Conservation (phyloP, 2,113 vertebrate genomes). For the Pseudorectes ferrugineus region DNA sequence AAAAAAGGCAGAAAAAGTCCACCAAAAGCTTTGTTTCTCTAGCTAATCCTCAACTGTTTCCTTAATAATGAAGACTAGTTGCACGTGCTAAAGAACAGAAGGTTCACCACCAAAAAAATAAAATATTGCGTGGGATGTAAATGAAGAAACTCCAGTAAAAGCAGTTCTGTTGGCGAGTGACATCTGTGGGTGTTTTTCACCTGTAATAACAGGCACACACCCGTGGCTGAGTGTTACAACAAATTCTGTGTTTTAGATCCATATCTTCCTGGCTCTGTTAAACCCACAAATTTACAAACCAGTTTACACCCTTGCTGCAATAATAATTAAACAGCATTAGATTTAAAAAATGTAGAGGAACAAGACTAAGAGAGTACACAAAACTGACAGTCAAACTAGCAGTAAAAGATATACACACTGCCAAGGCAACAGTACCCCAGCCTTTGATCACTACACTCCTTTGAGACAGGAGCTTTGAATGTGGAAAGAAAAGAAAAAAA, state of each 20-base stretch:
- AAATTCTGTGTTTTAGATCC: rapidly evolving
- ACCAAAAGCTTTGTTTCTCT: neutral
- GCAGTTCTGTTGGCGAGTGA: neutral
- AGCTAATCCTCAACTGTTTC: neutral
- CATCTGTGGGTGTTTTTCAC: neutral
- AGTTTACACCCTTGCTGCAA: neutral
- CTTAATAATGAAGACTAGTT: neutral
- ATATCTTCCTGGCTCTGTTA: neutral
- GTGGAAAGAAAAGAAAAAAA: neutral
- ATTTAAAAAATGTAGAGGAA: neutral
- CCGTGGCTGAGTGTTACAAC: neutral
- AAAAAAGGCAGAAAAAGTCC: neutral
- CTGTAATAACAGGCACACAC: neutral
- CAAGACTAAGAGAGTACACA: neutral
- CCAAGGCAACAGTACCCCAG: neutral
- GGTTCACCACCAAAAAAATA: neutral
- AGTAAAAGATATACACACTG: neutral
- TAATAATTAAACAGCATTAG: neutral
- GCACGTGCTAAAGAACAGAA: neutral
- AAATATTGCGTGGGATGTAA: rapidly evolving
- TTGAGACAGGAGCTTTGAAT: neutral
- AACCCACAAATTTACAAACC: neutral
- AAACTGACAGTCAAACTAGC: neutral
- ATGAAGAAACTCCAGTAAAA: neutral
- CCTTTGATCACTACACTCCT: neutral